These are phyloP conservation scores for Leptinotarsa tumamoca DNA, from an alignment of 2,888 invertebrate genomes.

Conservation along the genomic window DNA sequence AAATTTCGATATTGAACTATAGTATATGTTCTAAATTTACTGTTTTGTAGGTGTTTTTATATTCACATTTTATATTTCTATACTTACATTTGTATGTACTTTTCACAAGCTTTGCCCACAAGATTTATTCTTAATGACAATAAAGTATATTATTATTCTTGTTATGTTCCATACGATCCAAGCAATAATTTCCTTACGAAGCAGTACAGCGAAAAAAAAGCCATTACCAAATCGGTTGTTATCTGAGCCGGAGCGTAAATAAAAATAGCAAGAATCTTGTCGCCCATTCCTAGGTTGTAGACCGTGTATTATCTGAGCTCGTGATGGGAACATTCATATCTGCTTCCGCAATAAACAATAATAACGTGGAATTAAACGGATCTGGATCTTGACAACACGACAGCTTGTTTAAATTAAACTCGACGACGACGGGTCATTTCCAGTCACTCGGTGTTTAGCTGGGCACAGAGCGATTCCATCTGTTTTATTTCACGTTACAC, in stretches of 20 bases:
- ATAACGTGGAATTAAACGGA: conserved; percentile 47
- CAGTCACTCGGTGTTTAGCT: background rate
- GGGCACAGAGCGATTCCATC: background rate
- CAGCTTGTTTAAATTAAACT: conserved; percentile 19
- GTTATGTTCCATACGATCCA: too few species aligned
- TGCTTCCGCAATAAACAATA: conserved; percentile 49
- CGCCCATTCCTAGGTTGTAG: conserved; percentile 10
- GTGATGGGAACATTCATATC: conserved; percentile 45
- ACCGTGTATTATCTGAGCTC: conserved; percentile 15
- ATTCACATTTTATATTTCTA: too few species aligned
- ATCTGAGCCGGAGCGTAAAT: background rate
- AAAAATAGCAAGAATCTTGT: background rate
- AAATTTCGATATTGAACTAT: too few species aligned
- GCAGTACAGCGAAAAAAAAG: background rate
- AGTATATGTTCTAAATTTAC: too few species aligned
- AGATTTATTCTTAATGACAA: too few species aligned
- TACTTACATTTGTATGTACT: too few species aligned
- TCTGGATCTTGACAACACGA: conserved; percentile 43
- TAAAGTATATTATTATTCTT: too few species aligned
- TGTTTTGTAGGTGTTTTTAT: too few species aligned
- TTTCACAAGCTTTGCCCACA: too few species aligned
- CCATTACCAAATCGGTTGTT: background rate
- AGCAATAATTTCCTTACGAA: background rate
- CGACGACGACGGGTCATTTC: conserved; percentile 8
- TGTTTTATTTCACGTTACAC: background rate